Evolutionary conservation across 2,113 vertebrate genomes (phyloP).

Genomic region (Danio rerio): GRCz12tu NC_133190.1:20975001-20975500

Average conservation of each 20-base stretch:
- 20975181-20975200: not conserved
- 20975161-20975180: not conserved
- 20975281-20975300: not conserved
- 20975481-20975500: constrained; percentile 4
- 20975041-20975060: no score
- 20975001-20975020: no score
- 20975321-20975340: not conserved
- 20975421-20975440: not conserved
- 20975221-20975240: not conserved
- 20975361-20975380: constrained; percentile 23
- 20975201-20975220: not conserved
- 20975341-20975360: constrained; percentile 5
- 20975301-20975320: not conserved
- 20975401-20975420: not conserved
- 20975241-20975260: not conserved
- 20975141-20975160: no score
- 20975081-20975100: no score
- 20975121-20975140: no score
- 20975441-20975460: not conserved
- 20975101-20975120: no score
- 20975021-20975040: no score
- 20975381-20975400: constrained; percentile 11
- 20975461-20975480: constrained; percentile 4
- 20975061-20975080: no score
- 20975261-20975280: not conserved